Evolutionary conservation across 2,888 invertebrate genomes (phyloP).

Genomic region (Leptinotarsa haldemani): DNA sequence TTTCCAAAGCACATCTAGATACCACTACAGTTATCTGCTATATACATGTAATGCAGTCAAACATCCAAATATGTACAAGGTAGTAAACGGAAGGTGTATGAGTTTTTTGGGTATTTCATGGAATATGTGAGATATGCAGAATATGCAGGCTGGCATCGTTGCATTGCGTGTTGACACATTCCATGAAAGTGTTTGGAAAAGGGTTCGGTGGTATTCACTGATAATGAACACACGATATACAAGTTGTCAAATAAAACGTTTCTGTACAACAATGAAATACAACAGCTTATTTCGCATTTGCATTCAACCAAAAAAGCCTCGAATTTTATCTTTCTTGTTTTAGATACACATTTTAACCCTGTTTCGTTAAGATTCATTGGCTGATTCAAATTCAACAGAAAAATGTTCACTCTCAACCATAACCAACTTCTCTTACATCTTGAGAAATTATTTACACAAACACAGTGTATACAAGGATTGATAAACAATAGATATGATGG

Average conservation of each 20-base stretch:
- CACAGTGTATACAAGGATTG: too few relatives aligned
- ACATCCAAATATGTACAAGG: conserved; percentile 32
- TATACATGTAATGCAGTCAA: conserved; percentile 47
- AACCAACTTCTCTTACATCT: too few relatives aligned
- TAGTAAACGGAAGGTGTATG: not conserved
- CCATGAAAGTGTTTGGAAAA: not conserved
- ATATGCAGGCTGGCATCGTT: not conserved
- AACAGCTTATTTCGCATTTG: not conserved
- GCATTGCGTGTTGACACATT: not conserved
- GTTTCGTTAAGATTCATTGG: not conserved
- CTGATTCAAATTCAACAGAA: too few relatives aligned
- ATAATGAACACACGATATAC: not conserved
- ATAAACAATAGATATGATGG: too few relatives aligned
- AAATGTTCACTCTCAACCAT: too few relatives aligned
- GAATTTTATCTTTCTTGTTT: not conserved
- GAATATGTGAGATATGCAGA: not conserved
- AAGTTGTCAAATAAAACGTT: conserved; percentile 3
- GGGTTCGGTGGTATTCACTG: not conserved
- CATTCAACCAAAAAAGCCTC: not conserved
- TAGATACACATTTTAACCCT: not conserved
- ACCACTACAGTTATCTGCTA: conserved; percentile 42
- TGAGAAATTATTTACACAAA: too few relatives aligned
- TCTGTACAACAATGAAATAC: conserved; percentile 1
- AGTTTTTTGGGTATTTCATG: conserved; percentile 4
- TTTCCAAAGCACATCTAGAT: conserved; percentile 28